Base-by-base conservation (phyloP, 2,113 vertebrate species). In the Hippopotamus amphibius region DNA sequence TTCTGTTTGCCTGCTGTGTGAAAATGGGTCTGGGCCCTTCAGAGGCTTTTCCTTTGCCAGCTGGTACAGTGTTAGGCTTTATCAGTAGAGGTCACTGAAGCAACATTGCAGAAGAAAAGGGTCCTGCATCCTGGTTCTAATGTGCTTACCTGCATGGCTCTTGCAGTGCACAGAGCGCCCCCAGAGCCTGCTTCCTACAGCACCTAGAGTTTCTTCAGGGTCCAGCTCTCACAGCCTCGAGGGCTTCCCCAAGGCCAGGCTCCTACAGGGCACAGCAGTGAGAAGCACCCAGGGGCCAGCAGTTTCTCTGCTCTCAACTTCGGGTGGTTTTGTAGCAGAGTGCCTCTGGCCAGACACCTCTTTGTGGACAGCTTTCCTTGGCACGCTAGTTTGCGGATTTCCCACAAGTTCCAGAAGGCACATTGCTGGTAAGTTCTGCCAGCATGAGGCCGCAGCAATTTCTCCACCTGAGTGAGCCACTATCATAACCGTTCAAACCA, bases 351-450 rank as follows among this genome's bases (percentile, higher is more conserved):
- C 21, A 28, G 37, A 13, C 48, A 68, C 33, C 14, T 61, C 11
- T 9, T 2, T 13, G 26, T 11, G 28, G 50, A 22, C 7, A 46
- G 15, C 13, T 41, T 68, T 68, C 21, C n/a, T 53, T 81, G 63
- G 37, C 28, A 37, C 13, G 28, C 8, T 7, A 28, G 14, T 80
- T 3, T 7, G 4, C 30, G 17, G 8, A 72, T 59, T 74, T 80
- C 24, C n/a, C 19, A 43, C 24, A 48, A 46, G 33, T 79, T 79
- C 61, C 41, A 43, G 28, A 65, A 63, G 43, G n/a, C 2, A 6
- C 53, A 26, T 88, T 33, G 82, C 66, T 80, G 74, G 84, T 33
- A 80, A 71, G 17, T 71, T 94, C 74, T 82, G 77, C n/a, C 14
- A 88, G 76, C 16, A 53, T 22, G 22, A 19, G 7, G 46, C 46